Conservation (phyloP, 2,113 vertebrate genomes). For the Phalacrocorax carbo region DNA sequence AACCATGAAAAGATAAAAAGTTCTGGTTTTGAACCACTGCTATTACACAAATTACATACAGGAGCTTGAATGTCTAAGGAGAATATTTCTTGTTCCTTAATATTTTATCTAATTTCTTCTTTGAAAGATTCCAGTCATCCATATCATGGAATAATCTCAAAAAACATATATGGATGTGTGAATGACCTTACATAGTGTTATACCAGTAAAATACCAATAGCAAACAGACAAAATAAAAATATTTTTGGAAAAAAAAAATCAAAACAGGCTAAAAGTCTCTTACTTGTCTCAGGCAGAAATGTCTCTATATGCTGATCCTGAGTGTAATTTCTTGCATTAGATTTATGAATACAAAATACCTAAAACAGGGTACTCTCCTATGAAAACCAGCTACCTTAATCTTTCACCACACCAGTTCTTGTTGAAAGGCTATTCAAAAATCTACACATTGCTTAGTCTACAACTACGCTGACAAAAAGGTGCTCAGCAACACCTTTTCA, state of each 20-base stretch:
- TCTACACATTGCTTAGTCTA: background rate
- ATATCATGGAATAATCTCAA: background rate
- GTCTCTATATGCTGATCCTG: background rate
- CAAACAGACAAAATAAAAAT: background rate
- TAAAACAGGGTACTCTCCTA: background rate
- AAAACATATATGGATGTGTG: background rate
- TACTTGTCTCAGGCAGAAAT: background rate
- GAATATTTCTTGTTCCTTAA: background rate
- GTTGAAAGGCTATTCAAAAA: background rate
- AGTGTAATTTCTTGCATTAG: background rate
- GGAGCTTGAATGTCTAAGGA: background rate
- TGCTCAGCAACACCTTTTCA: background rate
- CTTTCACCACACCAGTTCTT: background rate
- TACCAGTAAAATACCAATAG: background rate
- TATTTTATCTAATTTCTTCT: background rate
- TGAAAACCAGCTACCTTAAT: background rate
- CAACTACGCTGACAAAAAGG: background rate
- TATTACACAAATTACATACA: background rate
- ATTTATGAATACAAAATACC: background rate
- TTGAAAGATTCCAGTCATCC: background rate
- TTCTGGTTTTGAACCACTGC: background rate
- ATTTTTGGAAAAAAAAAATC: too few species aligned
- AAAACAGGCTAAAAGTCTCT: background rate
- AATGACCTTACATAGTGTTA: background rate
- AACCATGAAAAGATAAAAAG: background rate